phyloP scores from a whole-genome alignment of 2,888 invertebrate species.

The Julus scandinavius region DNA sequence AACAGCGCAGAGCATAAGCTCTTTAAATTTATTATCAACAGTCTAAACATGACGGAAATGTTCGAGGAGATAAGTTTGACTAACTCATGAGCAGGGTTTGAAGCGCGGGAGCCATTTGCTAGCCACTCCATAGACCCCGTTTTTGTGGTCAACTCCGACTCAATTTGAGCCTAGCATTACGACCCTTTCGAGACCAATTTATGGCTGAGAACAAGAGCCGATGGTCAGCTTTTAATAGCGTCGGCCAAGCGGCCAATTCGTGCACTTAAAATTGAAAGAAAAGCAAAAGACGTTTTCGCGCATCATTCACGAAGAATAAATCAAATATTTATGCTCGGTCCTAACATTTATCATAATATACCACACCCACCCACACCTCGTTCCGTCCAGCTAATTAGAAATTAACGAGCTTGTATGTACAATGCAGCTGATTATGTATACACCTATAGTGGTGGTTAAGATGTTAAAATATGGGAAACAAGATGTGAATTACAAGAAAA shows the following conservation, averaged over 20 bases:
- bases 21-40: constrained; percentile 45
- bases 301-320: not conserved
- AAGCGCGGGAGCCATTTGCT: not conserved
- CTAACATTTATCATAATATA: not conserved
- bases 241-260: not conserved
- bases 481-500: too few species aligned
- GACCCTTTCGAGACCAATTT: constrained; percentile 46
- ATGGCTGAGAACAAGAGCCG: constrained; percentile 40
- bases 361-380: too few species aligned
- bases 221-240: constrained; percentile 38
- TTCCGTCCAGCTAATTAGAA: too few species aligned
- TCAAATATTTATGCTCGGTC: not conserved
- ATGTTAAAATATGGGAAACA: too few species aligned
- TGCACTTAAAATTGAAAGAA: constrained; percentile 38
- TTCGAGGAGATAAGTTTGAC: constrained; percentile 26
- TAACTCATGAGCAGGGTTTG: not conserved
- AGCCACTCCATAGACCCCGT: not conserved
- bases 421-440: not conserved
- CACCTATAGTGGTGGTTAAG: too few species aligned
- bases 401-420: not conserved
- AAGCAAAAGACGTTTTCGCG: not conserved
- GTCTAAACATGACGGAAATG: constrained; percentile 34
- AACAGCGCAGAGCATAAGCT: constrained; percentile 43
- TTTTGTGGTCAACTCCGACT: constrained; percentile 42
- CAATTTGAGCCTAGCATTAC: constrained; percentile 40